These are phyloP conservation scores for Euwallacea similis DNA, from an alignment of 1,140 invertebrate species.

Conservation along the genomic window DNA sequence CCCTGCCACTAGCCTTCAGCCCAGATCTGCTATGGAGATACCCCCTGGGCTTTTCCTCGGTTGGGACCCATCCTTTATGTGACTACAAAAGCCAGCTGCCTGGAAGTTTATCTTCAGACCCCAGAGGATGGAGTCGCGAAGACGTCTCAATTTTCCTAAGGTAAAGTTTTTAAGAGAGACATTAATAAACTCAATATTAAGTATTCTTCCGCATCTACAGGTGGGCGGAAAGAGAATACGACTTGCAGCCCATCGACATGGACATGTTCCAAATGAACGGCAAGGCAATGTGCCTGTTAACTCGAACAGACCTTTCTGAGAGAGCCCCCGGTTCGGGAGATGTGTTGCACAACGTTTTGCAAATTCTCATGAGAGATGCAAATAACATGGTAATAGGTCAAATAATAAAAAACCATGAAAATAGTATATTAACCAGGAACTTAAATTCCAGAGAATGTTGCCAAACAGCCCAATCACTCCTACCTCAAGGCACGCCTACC, in stretches of 20 bases:
- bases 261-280: slow-evolving; percentile 98
- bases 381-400: slow-evolving; percentile 58
- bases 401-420: neutral
- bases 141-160: slow-evolving; percentile 86
- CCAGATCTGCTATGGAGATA: slow-evolving; percentile 84
- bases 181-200: neutral
- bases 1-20: slow-evolving; percentile 69
- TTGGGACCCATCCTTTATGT: slow-evolving; percentile 66
- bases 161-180: neutral
- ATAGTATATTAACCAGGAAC: no score
- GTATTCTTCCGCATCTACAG: slow-evolving; percentile 14
- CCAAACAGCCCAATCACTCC: slow-evolving; percentile 84
- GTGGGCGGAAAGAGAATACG: slow-evolving; percentile 92
- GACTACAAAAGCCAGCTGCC: slow-evolving; percentile 87
- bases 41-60: slow-evolving; percentile 65
- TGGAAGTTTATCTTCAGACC: slow-evolving; percentile 78
- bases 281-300: slow-evolving; percentile 74
- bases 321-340: slow-evolving; percentile 90
- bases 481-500: slow-evolving; percentile 75
- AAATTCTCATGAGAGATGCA: slow-evolving; percentile 81
- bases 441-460: slow-evolving; percentile 63
- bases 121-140: slow-evolving; percentile 85
- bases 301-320: slow-evolving; percentile 86
- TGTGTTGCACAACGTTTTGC: slow-evolving; percentile 89
- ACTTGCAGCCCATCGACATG: slow-evolving; percentile 87